Conservation (phyloP, 2,113 vertebrate species). For the Rhineura floridana region DNA sequence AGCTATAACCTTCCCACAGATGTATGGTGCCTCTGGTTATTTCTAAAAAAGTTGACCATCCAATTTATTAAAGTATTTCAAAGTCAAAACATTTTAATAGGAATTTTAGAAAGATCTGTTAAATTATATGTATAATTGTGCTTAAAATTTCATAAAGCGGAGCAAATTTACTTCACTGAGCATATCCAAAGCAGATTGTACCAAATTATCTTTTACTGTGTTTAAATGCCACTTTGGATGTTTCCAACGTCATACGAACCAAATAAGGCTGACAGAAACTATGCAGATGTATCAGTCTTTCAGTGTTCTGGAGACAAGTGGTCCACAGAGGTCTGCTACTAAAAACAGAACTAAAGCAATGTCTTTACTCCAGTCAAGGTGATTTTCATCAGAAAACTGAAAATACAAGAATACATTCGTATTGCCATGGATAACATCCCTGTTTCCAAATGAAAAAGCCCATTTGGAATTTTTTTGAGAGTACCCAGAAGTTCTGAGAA, state of each 20-base stretch:
- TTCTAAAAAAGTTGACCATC: not conserved
- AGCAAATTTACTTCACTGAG: too few relatives aligned
- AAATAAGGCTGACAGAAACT: not conserved
- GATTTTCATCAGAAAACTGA: not conserved
- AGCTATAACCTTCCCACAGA: not conserved
- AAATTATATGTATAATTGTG: not conserved
- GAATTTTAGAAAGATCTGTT: not conserved
- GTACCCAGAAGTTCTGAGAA: too few relatives aligned
- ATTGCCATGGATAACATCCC: not conserved
- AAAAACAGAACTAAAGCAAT: not conserved
- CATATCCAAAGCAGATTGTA: too few relatives aligned
- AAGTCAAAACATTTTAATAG: not conserved
- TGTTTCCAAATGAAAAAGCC: not conserved
- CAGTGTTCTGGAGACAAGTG: not conserved
- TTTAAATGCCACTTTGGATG: not conserved
- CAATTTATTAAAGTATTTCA: not conserved
- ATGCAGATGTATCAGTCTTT: not conserved
- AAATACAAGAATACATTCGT: not conserved
- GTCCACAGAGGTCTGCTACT: not conserved
- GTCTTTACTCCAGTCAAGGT: not conserved
- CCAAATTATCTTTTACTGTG: not conserved
- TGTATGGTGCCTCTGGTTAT: not conserved
- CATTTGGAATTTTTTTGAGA: not conserved
- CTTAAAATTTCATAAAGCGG: not conserved
- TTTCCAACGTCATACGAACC: not conserved